Conservation (phyloP, 2,888 invertebrate species). For the Archaeoteleia sp. region DNA sequence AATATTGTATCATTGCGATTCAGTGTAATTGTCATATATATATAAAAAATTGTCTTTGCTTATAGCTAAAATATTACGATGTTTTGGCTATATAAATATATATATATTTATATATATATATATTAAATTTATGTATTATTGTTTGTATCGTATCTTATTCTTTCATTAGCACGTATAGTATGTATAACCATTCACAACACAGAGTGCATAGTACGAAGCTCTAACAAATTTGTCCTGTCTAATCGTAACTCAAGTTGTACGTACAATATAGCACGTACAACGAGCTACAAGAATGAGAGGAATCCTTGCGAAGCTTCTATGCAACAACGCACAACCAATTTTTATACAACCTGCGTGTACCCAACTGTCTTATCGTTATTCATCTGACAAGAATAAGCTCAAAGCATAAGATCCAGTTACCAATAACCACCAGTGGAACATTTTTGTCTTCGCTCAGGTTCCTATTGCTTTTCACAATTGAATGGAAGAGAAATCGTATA, state of each 20-base stretch:
- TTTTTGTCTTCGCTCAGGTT: no score
- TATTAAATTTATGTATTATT: constrained; percentile 59
- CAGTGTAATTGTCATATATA: constrained; percentile 58
- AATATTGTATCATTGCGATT: constrained; percentile 65
- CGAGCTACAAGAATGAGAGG: constrained; percentile 47
- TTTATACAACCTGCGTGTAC: constrained; percentile 71
- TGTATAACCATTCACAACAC: constrained; percentile 74
- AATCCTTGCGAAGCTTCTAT: constrained; percentile 66
- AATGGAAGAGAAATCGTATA: no score
- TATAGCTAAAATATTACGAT: constrained; percentile 74
- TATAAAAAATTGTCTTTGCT: constrained; percentile 71
- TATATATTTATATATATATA: constrained; percentile 65
- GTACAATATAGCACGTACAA: constrained; percentile 51
- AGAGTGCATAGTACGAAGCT: constrained; percentile 75
- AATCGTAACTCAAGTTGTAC: constrained; percentile 57
- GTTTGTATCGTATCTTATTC: constrained; percentile 60
- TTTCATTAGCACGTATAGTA: constrained; percentile 56
- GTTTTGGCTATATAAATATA: constrained; percentile 74
- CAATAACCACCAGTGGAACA: no score
- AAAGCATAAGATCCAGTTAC: no score
- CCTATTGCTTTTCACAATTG: no score
- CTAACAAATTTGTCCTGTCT: constrained; percentile 63
- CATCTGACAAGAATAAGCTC: no score
- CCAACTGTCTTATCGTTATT: constrained; percentile 58
- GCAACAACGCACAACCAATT: constrained; percentile 74